phyloP scores from a whole-genome alignment of 2,797 vertebrate genomes.

The Garrulus glandarius region DNA sequence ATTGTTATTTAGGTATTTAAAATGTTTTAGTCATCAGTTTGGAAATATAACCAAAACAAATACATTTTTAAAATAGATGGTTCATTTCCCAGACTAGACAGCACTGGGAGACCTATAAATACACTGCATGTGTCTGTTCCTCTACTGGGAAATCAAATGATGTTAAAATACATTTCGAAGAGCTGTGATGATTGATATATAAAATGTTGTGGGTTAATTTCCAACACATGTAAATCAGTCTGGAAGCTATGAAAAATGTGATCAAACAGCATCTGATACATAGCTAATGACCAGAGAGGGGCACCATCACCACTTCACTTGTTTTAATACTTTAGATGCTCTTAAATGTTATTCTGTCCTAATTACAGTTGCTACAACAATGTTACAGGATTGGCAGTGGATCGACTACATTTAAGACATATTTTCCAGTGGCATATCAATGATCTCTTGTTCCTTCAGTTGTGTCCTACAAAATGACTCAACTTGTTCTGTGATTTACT shows the following conservation, averaged over 20 bases:
- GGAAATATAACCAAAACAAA: constrained; percentile 8
- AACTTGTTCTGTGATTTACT: constrained; percentile 27
- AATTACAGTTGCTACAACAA: constrained; percentile 27
- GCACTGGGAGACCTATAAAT: constrained; percentile 5
- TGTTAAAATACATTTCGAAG: not conserved
- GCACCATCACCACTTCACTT: not conserved
- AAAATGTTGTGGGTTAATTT: not conserved
- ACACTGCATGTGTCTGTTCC: not conserved
- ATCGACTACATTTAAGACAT: not conserved
- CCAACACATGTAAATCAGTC: not conserved
- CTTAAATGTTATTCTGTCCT: not conserved
- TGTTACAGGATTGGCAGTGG: not conserved
- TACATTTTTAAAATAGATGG: not conserved
- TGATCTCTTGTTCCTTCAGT: constrained; percentile 11
- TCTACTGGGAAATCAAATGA: constrained; percentile 24
- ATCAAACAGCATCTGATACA: not conserved
- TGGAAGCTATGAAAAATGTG: not conserved
- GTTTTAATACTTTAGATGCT: not conserved
- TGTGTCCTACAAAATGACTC: constrained; percentile 28
- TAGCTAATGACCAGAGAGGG: constrained; percentile 11
- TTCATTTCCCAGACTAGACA: constrained; percentile 34
- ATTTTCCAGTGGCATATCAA: constrained; percentile 49
- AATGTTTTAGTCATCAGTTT: not conserved
- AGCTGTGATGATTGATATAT: not conserved
- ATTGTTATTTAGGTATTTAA: not conserved